A percentile compares a stretch with the other conserved stretches of the same genome.
These are phyloP conservation scores for Orcinus orca DNA, from an alignment of 2,113 vertebrate genomes.

Conservation along the genomic window DNA sequence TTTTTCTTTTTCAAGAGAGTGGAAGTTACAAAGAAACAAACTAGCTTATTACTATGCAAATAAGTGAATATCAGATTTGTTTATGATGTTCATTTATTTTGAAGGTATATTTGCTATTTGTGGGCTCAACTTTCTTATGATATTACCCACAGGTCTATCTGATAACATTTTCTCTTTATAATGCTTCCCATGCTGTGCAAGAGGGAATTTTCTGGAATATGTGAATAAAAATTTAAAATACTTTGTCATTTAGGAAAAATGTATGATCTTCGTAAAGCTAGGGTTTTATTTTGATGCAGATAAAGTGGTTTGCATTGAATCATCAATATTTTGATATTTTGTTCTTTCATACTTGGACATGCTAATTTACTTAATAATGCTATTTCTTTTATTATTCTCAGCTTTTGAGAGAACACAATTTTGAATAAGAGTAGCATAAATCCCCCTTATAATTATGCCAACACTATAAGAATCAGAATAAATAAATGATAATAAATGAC, in stretches of 20 bases:
- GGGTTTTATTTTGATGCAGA: not conserved
- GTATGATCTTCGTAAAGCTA: not conserved
- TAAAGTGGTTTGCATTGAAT: not conserved
- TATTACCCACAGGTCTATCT: not conserved
- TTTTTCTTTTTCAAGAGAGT: not conserved
- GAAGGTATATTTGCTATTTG: not conserved
- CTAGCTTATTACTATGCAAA: not conserved
- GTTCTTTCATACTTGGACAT: not conserved
- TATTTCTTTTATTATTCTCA: not conserved
- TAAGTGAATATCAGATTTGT: not conserved
- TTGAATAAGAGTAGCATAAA: not conserved
- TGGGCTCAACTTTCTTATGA: not conserved
- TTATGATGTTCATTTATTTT: not conserved
- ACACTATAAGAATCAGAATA: not conserved
- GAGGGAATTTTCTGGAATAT: not conserved
- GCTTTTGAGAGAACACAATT: not conserved
- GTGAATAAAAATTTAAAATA: not conserved
- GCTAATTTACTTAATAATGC: not conserved
- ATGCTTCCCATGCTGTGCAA: not conserved
- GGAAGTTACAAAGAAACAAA: not conserved
- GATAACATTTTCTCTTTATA: not conserved
- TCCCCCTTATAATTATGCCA: not conserved
- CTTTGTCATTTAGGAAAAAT: not conserved
- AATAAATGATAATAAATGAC: not conserved
- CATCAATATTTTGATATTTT: not conserved